phyloP scores from a whole-genome alignment of 1,140 invertebrate species.

The Ostrea edulis region DNA sequence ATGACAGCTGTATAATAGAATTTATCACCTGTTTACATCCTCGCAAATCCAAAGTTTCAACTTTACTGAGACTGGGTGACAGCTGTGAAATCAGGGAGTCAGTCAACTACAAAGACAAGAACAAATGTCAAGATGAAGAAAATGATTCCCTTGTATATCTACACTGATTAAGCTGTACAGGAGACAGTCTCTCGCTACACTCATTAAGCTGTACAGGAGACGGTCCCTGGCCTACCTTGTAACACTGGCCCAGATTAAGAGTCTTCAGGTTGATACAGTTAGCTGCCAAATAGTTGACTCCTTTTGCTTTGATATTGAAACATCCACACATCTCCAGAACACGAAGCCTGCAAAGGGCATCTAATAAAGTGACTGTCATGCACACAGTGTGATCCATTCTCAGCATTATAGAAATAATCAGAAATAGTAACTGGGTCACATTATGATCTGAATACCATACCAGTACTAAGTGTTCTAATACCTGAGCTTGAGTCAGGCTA shows the following conservation, averaged over 20 bases:
- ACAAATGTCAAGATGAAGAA: not conserved
- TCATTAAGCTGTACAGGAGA: not conserved
- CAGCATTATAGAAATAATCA: too few relatives aligned
- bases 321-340: conserved; percentile 77
- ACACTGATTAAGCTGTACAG: not conserved
- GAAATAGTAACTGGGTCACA: too few relatives aligned
- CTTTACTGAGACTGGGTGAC: conserved; percentile 63
- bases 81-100: conserved; percentile 1
- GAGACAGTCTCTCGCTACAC: not conserved
- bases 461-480: too few relatives aligned
- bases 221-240: conserved; percentile 68
- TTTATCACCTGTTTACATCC: conserved; percentile 74
- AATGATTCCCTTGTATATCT: not conserved
- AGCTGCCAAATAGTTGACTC: conserved; percentile 66
- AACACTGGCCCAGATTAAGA: conserved; percentile 76
- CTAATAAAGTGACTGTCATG: too few relatives aligned
- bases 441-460: too few relatives aligned
- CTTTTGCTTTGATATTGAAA: conserved; percentile 73
- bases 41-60: conserved; percentile 75
- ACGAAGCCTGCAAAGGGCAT: conserved; percentile 49
- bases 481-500: too few relatives aligned
- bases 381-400: too few relatives aligned
- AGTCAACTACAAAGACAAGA: conserved; percentile 6
- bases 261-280: conserved; percentile 71
- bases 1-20: not conserved